Evolutionary conservation across 2,797 vertebrate genomes (phyloP), one percentile per base, ranked within the genome.

Genomic region (Tarsius wallacei): DNA sequence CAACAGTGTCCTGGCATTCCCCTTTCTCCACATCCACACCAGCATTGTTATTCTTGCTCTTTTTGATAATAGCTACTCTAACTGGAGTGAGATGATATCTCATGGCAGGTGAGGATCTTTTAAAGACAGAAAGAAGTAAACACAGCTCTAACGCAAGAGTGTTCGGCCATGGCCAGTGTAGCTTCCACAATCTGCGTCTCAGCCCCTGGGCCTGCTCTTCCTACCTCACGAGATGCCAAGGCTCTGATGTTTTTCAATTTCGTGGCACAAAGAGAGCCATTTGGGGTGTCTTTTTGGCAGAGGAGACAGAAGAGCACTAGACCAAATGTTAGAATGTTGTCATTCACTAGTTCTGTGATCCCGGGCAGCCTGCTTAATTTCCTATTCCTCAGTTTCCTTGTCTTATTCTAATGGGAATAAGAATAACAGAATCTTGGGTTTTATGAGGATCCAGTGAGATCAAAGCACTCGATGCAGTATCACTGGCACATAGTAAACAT

Each of bases 61-160:
- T 59, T 36, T 26, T 22, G 21, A n/a, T 26, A 16, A 55, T 80
- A 59, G 53, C 77, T 21, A 36, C 57, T 80, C 55, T 26, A 12
- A 10, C 53, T 6, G 22, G 53, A 21, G 55, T 59, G 12, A 8
- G 22, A 53, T 57, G 21, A 26, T 59, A 26, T 13, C 77, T 80
- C 7, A 2, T 80, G 57, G n/a, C 26, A 55, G 42, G 61, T 70
- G 55, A 84, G 33, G 15, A 89, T 87, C 73, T 87, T 63, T 42
- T 57, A 19, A 89, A 97, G 59, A 87, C 57, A 53, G 77, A 83
- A 47, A 64, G 59, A 82, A 64, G 51, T 8, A 87, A 93, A 70
- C 59, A 4, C 7, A 8, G 21, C 90, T 93, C 14, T 21, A 26
- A 28, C 71, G 31, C 3, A 9, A 16, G 76, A 19, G 6, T 2